Evolutionary conservation across 2,113 vertebrate genomes (phyloP).

Genomic region (Protomyctophum bolini): DNA sequence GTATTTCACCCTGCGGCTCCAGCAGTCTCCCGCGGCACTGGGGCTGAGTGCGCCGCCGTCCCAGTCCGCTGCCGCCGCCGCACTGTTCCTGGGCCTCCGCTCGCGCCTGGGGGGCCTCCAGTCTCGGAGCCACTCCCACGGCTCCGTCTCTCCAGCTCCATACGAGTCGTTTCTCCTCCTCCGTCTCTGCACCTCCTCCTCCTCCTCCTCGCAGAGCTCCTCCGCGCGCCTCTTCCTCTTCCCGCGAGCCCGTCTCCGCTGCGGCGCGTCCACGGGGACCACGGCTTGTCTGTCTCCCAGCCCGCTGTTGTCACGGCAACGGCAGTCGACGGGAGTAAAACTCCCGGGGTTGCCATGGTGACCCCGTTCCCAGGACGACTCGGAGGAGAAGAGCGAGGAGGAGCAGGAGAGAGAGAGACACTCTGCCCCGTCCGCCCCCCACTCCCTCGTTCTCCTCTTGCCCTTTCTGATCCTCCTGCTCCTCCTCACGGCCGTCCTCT

Average conservation of each 20-base stretch:
- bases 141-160: slow-evolving; percentile 41
- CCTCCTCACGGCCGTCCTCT: slow-evolving; percentile 22
- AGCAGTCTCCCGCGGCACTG: slow-evolving; percentile 34
- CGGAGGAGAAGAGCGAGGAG: slow-evolving; percentile 62
- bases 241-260: slow-evolving; percentile 59
- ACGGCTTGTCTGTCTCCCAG: slow-evolving; percentile 62
- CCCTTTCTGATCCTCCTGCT: slow-evolving; percentile 27
- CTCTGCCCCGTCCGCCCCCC: slow-evolving; percentile 34
- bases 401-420: slow-evolving; percentile 65
- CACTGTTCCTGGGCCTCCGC: slow-evolving; percentile 43
- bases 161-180: slow-evolving; percentile 32
- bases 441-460: slow-evolving; percentile 51
- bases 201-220: slow-evolving; percentile 22
- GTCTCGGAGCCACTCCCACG: slow-evolving; percentile 63
- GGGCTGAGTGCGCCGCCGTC: slow-evolving; percentile 46
- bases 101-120: slow-evolving; percentile 29
- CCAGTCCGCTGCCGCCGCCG: slow-evolving; percentile 32
- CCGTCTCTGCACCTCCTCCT: slow-evolving; percentile 47
- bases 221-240: slow-evolving; percentile 47
- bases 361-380: slow-evolving; percentile 73
- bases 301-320: slow-evolving; percentile 74
- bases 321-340: slow-evolving; percentile 68
- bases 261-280: slow-evolving; percentile 55
- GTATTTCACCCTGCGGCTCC: slow-evolving; percentile 41
- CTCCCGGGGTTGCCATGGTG: slow-evolving; percentile 77